Evolutionary conservation across 2,797 vertebrate genomes (phyloP), one percentile per base, ranked within the genome.

Genomic region (Eremophila alpestris): DNA sequence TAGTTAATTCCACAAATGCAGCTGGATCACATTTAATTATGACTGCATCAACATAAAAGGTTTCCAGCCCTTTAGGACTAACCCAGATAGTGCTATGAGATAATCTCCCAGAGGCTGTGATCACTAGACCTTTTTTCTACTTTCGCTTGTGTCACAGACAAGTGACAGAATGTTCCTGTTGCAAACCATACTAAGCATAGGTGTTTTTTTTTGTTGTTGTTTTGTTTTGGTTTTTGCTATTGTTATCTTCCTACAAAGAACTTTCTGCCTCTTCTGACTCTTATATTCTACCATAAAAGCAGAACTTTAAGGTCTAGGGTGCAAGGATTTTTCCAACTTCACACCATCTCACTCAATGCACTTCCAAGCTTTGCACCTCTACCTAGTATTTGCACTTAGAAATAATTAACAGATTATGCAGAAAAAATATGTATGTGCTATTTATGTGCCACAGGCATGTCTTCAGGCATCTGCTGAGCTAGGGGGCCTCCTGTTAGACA

Each of bases 1-100:
- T 62, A 91, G 74, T 93, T 94, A 76, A 91, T 94, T 92, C 89
- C 93, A 84, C 52, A 91, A 82, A 89, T 60, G 83, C 77, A 76
- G 0, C 9, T 73, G 83, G 89, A 96, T 82, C 89, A 89, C 77
- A 73, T 94, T 92, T 93, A 93, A 92, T 91, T 94, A 90, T 78
- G 84, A 94, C 94, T 95, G 58, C 90, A 87, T 70, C 89, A 78
- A 41, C 0, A 9, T 85, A 52, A 87, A 94, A 90, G 52, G 67
- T 90, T 87, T 91, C 83, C 77, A 76, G 70, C 56, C 85, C 77
- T 56, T 73, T 34, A 75, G 79, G 65, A 93, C 43, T 69, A 88
- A 93, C 1, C 2, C 59, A 94, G 63, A 92, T 70, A 85, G 67
- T 2, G 13, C 58, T 62, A 43, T 74, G 87, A 94, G 77, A 91